phyloP scores from a whole-genome alignment of 92 coral and sea anemone species.

The Phenganax marumi region DNA sequence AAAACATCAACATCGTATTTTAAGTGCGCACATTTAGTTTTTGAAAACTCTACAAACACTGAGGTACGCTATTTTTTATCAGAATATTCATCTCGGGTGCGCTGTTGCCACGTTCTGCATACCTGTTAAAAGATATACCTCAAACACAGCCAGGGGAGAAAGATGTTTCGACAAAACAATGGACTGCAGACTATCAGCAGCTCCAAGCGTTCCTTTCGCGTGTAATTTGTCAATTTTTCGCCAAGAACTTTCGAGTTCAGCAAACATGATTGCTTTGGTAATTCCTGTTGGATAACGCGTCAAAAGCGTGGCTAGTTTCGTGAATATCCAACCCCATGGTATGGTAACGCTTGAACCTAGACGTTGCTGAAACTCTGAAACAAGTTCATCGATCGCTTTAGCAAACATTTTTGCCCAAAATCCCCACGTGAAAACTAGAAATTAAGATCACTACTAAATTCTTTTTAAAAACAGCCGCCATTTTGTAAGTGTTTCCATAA shows the following conservation, averaged over 20 bases:
- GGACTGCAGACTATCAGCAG: slow-evolving; percentile 62
- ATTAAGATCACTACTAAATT: background rate
- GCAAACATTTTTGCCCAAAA: slow-evolving; percentile 24
- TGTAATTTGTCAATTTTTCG: slow-evolving; percentile 67
- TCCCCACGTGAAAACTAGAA: background rate
- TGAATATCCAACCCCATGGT: slow-evolving; percentile 92
- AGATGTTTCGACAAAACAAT: slow-evolving; percentile 71
- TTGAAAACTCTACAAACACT: no score
- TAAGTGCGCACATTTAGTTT: no score
- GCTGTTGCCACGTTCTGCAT: no score
- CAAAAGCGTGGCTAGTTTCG: slow-evolving; percentile 67
- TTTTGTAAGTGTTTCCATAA: background rate
- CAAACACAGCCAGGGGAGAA: slow-evolving; percentile 77
- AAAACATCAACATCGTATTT: no score
- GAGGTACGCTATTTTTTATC: no score
- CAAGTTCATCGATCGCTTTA: slow-evolving; percentile 21
- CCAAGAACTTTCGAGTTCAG: slow-evolving; percentile 93
- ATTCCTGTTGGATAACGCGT: slow-evolving; percentile 89
- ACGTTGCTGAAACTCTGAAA: slow-evolving; percentile 19
- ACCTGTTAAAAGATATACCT: slow-evolving; percentile 34
- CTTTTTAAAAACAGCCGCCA: background rate
- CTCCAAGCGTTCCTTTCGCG: slow-evolving; percentile 54
- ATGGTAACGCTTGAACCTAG: slow-evolving; percentile 9
- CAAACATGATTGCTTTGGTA: slow-evolving; percentile 85
- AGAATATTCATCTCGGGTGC: no score